Conservation (phyloP, 2,113 vertebrate genomes). For the Zingel zingel region DNA sequence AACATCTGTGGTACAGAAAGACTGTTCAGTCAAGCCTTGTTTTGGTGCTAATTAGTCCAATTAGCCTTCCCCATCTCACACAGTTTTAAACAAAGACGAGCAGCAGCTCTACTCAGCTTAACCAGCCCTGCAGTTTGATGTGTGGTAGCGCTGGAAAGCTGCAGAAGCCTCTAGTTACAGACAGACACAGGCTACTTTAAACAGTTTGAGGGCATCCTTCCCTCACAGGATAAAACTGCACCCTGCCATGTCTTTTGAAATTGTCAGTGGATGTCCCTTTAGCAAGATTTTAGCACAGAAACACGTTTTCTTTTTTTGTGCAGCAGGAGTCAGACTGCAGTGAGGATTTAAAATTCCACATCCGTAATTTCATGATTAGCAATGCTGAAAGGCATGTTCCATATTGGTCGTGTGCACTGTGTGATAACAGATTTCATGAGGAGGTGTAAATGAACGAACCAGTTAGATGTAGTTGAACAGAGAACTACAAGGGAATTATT, state of each 20-base stretch:
- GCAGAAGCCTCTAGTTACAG: constrained; percentile 64
- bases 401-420: constrained; percentile 42
- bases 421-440: constrained; percentile 63
- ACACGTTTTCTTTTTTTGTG: constrained; percentile 15
- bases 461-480: constrained; percentile 56
- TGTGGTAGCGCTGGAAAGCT: constrained; percentile 62
- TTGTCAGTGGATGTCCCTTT: constrained; percentile 39
- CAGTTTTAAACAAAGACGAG: constrained; percentile 72
- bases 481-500: constrained; percentile 53
- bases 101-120: constrained; percentile 55
- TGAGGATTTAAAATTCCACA: constrained; percentile 48
- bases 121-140: constrained; percentile 65
- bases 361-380: constrained; percentile 55
- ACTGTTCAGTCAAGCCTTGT: constrained; percentile 65
- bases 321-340: constrained; percentile 24
- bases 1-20: constrained; percentile 71
- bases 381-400: constrained; percentile 54
- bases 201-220: constrained; percentile 57
- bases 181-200: constrained; percentile 64
- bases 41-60: constrained; percentile 80
- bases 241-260: constrained; percentile 48
- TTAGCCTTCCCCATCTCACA: constrained; percentile 72
- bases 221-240: constrained; percentile 47
- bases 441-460: constrained; percentile 62
- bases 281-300: constrained; percentile 55